A percentile compares a stretch with the other conserved stretches of the same genome.
Evolutionary conservation across 2,888 invertebrate genomes (phyloP).

Genomic region (Drosophila peninsularis): DNA sequence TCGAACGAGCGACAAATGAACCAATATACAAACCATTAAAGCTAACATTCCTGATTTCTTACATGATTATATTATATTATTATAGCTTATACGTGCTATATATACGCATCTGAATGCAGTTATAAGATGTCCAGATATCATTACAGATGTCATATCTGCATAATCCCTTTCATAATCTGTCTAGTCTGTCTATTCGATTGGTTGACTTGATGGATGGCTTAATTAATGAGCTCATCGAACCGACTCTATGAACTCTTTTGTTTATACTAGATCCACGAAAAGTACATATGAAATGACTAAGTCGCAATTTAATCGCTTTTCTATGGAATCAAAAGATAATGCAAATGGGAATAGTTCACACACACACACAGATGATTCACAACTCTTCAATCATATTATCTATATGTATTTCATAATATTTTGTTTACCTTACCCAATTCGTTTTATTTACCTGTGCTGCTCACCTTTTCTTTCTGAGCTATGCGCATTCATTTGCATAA

Average conservation of each 20-base stretch:
- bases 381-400: constrained; percentile 11
- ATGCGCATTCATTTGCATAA: constrained; percentile 53
- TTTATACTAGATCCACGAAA: constrained; percentile 19
- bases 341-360: constrained; percentile 17
- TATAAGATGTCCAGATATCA: neutral
- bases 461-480: constrained; percentile 22
- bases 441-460: constrained; percentile 7
- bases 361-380: constrained; percentile 39
- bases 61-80: neutral
- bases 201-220: constrained; percentile 31
- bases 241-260: constrained; percentile 2
- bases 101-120: neutral
- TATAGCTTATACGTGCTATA: neutral
- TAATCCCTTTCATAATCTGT: neutral
- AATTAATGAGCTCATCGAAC: constrained; percentile 34
- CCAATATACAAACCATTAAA: constrained; percentile 44
- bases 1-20: constrained; percentile 44
- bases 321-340: constrained; percentile 41
- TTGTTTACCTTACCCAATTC: constrained; percentile 36
- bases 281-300: constrained; percentile 43
- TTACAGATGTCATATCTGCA: too few species aligned
- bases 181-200: constrained; percentile 11
- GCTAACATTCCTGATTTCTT: neutral
- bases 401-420: constrained; percentile 3
- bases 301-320: constrained; percentile 44